Percentiles rank a stretch among this genome's conserved stretches.
These are phyloP conservation scores for Dysmachus trigonus DNA, from an alignment of 2,888 invertebrate genomes.

Conservation along the genomic window DNA sequence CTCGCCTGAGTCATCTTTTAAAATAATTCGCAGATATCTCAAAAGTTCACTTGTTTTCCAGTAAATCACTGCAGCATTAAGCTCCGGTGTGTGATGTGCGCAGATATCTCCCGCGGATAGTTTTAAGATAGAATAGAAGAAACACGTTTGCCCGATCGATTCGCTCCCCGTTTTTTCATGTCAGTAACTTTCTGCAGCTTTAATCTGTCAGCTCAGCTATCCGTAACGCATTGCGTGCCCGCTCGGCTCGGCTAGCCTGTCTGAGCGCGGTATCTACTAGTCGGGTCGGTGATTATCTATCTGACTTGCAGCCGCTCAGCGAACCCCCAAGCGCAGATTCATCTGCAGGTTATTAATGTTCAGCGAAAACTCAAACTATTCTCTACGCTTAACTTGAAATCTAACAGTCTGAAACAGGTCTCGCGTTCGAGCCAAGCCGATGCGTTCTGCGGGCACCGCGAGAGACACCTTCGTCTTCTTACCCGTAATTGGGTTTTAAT, in stretches of 20 bases:
- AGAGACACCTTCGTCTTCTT: constrained; percentile 2
- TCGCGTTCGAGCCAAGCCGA: neutral
- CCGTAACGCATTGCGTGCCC: constrained; percentile 41
- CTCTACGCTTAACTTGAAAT: constrained; percentile 29
- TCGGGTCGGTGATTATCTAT: neutral
- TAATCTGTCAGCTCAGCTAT: constrained; percentile 29
- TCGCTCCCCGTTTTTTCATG: constrained; percentile 21
- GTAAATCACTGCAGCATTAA: constrained; percentile 31
- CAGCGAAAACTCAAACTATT: neutral
- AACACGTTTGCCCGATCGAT: constrained; percentile 29
- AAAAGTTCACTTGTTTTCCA: constrained; percentile 35
- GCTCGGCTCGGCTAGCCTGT: neutral
- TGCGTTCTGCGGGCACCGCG: neutral
- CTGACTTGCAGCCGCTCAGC: neutral
- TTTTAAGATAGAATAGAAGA: too few relatives aligned
- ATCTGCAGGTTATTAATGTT: constrained; percentile 1
- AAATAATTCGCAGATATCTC: neutral
- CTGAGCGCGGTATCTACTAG: neutral
- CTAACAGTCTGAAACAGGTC: constrained; percentile 35
- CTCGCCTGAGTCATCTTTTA: constrained; percentile 28
- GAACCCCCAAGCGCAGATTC: neutral
- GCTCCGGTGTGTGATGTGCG: neutral
- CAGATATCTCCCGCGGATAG: too few relatives aligned
- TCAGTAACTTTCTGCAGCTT: constrained; percentile 29
- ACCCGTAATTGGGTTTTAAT: constrained; percentile 6